A percentile compares a stretch with the other conserved stretches of the same genome.
Evolutionary conservation across 2,888 invertebrate species (phyloP).

Genomic region (Chymomyza amoena): DNA sequence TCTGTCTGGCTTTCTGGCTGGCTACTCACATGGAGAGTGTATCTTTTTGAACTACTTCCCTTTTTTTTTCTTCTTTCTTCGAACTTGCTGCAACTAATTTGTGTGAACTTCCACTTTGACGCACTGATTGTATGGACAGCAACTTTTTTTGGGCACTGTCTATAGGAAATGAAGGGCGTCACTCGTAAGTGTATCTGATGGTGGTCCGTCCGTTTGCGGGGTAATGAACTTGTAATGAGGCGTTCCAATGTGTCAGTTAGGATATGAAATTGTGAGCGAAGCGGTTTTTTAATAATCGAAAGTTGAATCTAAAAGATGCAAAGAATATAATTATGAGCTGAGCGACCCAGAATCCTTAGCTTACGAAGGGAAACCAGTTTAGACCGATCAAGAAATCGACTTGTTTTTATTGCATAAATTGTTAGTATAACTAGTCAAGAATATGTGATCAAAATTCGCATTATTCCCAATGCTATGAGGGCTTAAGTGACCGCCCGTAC

Average conservation of each 20-base stretch:
- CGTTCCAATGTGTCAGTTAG: slow-evolving; percentile 24
- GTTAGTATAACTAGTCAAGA: too few species aligned
- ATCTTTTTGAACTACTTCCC: background rate
- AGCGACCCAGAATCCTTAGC: too few species aligned
- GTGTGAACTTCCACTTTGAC: slow-evolving; percentile 55
- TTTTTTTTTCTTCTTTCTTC: background rate
- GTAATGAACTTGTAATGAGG: slow-evolving; percentile 29
- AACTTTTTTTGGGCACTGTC: slow-evolving; percentile 4
- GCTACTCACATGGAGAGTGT: background rate
- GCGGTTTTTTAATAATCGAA: background rate
- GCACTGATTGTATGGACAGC: slow-evolving; percentile 22
- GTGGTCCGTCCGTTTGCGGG: background rate
- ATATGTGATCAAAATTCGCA: too few species aligned
- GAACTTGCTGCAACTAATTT: slow-evolving; percentile 46
- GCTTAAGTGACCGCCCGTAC: too few species aligned
- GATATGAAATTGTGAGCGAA: slow-evolving; percentile 4
- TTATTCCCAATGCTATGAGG: too few species aligned
- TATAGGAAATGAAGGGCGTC: slow-evolving; percentile 24
- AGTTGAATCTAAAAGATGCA: background rate
- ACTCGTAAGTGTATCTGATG: background rate
- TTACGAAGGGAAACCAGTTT: too few species aligned
- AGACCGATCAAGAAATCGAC: too few species aligned
- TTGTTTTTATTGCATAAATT: too few species aligned
- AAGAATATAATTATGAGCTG: background rate
- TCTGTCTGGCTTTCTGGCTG: slow-evolving; percentile 7